Evolutionary conservation across 1,140 invertebrate species (phyloP), one percentile per base, ranked within the genome.

Genomic region (Nasonia giraulti): DNA sequence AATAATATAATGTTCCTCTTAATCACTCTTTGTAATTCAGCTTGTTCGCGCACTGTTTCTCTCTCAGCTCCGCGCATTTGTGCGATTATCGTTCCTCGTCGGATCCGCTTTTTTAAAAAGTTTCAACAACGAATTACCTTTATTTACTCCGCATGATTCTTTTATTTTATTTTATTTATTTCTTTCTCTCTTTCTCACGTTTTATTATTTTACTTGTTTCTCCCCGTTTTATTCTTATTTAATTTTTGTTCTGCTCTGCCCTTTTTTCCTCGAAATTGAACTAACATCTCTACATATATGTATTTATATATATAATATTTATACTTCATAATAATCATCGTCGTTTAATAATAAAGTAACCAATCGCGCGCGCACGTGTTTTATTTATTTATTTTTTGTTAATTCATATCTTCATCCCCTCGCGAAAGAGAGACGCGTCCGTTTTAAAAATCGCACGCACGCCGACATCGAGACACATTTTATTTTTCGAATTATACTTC

Each of bases 261-360:
- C 83, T 86, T 82, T 37, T 82, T 74, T 80, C 40, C n/a, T 80
- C 85, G 80, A 83, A 89, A 88, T 87, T 89, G 40, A 87, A 89
- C 88, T 89, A 90, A 89, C 85, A 82, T 82, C 82, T 87, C 84
- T 87, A 89, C 86, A 81, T 87, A 87, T 85, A 87, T 84, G 80
- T 86, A 86, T 85, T 82, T 85, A 50, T 85, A 85, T 86, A 87
- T 86, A 86, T 84, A 87, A 86, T 86, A 86, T 86, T 83, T 87
- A 85, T 88, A 88, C 50, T 73, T 84, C 73, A 88, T 87, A 88
- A 85, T 85, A 88, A 86, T 88, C 81, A 85, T 86, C 80, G 82
- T 81, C 77, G 55, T 84, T 81, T 85, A 83, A 85, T 89, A 89
- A 90, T 89, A 88, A 90, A 89, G 86, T 88, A 89, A 89, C 85